A percentile compares a stretch with the other conserved stretches of the same genome.
Conservation (phyloP, 1,140 invertebrate species). For the Drosophila jambulina region DNA sequence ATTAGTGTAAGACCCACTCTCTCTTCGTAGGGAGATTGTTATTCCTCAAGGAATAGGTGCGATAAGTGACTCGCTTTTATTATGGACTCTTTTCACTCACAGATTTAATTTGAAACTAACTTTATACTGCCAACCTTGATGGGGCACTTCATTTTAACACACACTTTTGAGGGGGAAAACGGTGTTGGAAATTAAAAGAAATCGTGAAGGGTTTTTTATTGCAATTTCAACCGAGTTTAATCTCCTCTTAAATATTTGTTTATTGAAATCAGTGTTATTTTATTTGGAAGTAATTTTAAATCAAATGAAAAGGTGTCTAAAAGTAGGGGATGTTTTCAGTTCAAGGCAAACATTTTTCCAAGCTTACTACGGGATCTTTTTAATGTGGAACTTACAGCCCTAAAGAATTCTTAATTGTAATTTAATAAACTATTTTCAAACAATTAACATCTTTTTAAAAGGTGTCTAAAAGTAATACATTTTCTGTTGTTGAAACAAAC, state of each 20-base stretch:
- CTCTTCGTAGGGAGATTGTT: background rate
- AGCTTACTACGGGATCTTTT: too few relatives aligned
- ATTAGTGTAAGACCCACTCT: conserved; percentile 31
- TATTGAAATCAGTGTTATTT: background rate
- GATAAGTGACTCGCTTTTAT: conserved; percentile 5
- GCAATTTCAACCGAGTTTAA: background rate
- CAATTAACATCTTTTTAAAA: too few relatives aligned
- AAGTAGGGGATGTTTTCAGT: background rate
- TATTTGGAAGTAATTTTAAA: background rate
- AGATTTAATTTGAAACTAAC: conserved; percentile 7
- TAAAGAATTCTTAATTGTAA: background rate
- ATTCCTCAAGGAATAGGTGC: conserved; percentile 2
- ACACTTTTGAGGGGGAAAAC: background rate
- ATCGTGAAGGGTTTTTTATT: background rate
- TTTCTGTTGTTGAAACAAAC: too few relatives aligned
- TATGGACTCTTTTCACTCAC: background rate
- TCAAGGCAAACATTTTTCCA: too few relatives aligned
- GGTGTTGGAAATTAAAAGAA: background rate
- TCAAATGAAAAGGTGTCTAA: background rate
- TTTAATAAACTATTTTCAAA: too few relatives aligned
- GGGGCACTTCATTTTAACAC: conserved; percentile 1
- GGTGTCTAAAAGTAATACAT: too few relatives aligned
- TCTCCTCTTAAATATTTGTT: background rate
- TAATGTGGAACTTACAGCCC: too few relatives aligned
- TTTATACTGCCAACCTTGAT: background rate